Evolutionary conservation across 2,888 invertebrate genomes (phyloP).

Genomic region (Hofmannophila pseudospretella): DNA sequence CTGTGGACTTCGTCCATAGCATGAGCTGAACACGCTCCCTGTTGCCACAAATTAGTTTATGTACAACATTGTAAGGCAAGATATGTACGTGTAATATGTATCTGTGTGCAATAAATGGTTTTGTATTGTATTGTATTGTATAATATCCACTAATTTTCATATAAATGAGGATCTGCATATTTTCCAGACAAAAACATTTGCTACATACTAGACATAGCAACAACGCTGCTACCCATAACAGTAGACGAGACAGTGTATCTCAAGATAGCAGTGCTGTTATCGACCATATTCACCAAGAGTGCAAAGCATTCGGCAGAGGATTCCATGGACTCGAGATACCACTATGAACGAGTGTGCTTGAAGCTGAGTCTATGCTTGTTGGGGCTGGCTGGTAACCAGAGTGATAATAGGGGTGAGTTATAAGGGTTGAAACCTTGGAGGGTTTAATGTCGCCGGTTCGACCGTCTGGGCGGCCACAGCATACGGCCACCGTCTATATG

Average conservation of each 20-base stretch:
- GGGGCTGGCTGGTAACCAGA: constrained; percentile 41
- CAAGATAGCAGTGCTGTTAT: constrained; percentile 51
- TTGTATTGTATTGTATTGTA: too few relatives aligned
- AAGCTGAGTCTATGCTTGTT: constrained; percentile 52
- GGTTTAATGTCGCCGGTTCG: too few relatives aligned
- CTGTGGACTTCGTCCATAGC: too few relatives aligned
- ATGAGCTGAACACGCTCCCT: too few relatives aligned
- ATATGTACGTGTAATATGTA: too few relatives aligned
- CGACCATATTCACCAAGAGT: constrained; percentile 50
- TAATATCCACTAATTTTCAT: too few relatives aligned
- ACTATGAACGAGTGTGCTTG: constrained; percentile 54
- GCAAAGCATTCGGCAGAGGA: constrained; percentile 21
- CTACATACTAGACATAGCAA: constrained; percentile 54
- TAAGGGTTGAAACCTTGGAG: too few relatives aligned
- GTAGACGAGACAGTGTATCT: constrained; percentile 42
- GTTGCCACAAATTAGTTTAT: too few relatives aligned
- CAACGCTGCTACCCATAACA: constrained; percentile 36
- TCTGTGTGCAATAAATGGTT: too few relatives aligned
- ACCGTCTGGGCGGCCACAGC: too few relatives aligned
- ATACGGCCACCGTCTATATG: too few relatives aligned
- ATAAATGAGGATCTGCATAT: neutral
- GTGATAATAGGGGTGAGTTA: constrained; percentile 53
- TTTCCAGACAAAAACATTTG: constrained; percentile 52
- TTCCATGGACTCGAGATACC: constrained; percentile 25
- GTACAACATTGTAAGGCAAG: too few relatives aligned